phyloP scores from a whole-genome alignment of 2,113 vertebrate species.

The Toxotes chatareus region DNA sequence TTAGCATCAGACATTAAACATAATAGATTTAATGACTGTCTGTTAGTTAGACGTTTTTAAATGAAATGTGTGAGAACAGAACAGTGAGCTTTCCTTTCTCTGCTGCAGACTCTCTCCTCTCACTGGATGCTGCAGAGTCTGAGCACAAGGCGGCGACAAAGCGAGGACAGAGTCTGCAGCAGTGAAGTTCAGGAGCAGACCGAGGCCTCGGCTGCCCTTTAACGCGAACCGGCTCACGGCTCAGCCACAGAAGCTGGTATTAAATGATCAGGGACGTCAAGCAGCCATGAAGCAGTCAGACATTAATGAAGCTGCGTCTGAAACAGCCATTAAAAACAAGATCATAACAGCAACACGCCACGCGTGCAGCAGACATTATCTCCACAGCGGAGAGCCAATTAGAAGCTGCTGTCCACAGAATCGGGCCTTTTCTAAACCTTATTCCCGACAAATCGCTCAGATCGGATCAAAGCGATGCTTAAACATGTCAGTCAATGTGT shows the following conservation, averaged over 20 bases:
- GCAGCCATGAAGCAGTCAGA: constrained; percentile 2
- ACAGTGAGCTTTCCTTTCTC: neutral
- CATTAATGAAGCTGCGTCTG: neutral
- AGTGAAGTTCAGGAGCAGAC: constrained; percentile 5
- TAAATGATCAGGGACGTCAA: neutral
- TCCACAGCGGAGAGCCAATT: constrained; percentile 13
- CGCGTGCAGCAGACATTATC: neutral
- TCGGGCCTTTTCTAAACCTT: constrained; percentile 38
- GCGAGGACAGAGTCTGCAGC: constrained; percentile 19
- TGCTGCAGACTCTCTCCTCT: neutral
- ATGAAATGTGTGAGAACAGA: neutral
- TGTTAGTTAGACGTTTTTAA: neutral
- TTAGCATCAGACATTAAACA: neutral
- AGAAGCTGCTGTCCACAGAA: constrained; percentile 31
- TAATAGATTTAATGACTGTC: neutral
- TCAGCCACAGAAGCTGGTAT: neutral
- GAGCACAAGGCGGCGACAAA: constrained; percentile 84
- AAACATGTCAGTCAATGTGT: constrained; percentile 85
- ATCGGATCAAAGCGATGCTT: constrained; percentile 84
- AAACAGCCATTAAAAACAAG: neutral
- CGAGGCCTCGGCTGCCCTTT: constrained; percentile 46
- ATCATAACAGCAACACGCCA: neutral
- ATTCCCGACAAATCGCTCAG: constrained; percentile 52
- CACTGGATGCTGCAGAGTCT: constrained; percentile 10
- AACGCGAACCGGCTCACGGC: neutral